phyloP scores from a whole-genome alignment of 2,797 vertebrate genomes.

The Carapus acus region DNA sequence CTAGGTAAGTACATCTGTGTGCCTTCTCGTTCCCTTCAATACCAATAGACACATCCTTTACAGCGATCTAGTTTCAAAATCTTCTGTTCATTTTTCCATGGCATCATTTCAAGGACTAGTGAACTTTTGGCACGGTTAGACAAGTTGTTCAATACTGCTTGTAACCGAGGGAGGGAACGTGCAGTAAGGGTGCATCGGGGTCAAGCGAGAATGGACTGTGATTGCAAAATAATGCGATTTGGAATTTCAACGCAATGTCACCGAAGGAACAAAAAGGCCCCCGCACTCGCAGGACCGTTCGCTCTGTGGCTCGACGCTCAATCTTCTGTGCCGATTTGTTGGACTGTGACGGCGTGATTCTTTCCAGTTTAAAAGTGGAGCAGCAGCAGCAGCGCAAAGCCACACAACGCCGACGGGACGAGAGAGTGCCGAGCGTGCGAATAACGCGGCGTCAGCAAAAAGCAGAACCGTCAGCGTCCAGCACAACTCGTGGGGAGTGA shows the following conservation, averaged over 20 bases:
- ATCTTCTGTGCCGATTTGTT: constrained; percentile 25
- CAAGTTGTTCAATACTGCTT: neutral
- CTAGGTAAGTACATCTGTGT: constrained; percentile 74
- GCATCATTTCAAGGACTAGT: too few species aligned
- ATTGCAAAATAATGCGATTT: too few species aligned
- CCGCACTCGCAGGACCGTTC: neutral
- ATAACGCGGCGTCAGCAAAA: constrained; percentile 9
- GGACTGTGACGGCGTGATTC: constrained; percentile 18
- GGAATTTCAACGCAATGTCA: too few species aligned
- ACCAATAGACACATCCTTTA: neutral
- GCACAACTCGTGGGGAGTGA: neutral
- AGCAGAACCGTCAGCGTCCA: neutral
- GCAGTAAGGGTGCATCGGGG: neutral
- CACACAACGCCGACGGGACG: constrained; percentile 14
- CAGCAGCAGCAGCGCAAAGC: too few species aligned
- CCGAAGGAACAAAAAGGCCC: neutral
- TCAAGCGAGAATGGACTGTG: too few species aligned
- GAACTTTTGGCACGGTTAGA: too few species aligned
- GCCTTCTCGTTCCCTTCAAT: neutral
- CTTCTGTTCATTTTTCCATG: too few species aligned
- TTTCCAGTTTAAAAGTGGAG: constrained; percentile 26
- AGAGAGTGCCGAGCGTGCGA: constrained; percentile 8
- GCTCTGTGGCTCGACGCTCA: constrained; percentile 18
- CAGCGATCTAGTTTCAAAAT: neutral
- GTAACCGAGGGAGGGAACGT: neutral